Conservation (phyloP, 2,797 vertebrate genomes). For the Novumbra hubbsi region DNA sequence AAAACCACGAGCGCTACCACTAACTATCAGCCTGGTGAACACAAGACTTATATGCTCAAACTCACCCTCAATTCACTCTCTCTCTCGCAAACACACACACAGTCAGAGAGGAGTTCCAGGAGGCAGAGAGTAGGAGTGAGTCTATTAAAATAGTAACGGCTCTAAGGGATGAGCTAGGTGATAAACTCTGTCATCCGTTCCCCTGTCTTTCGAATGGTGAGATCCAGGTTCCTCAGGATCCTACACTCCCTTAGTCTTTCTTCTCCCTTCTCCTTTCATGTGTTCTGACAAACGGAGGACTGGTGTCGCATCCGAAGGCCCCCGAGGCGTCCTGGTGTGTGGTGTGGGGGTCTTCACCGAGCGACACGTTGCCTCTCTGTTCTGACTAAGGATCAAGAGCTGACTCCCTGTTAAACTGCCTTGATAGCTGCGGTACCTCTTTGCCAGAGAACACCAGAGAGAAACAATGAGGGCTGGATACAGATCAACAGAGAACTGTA, state of each 20-base stretch:
- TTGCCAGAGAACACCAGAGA: slow-evolving; percentile 56
- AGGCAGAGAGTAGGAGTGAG: slow-evolving; percentile 20
- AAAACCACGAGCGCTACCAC: slow-evolving; percentile 51
- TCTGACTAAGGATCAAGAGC: slow-evolving; percentile 35
- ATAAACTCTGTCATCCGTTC: slow-evolving; percentile 54
- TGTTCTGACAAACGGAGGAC: slow-evolving; percentile 52
- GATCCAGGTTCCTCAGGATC: slow-evolving; percentile 57
- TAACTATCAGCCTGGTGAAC: slow-evolving; percentile 34
- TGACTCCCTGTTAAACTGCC: slow-evolving; percentile 38
- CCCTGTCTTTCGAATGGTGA: slow-evolving; percentile 44
- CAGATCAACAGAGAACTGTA: slow-evolving; percentile 67
- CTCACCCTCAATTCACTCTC: neutral
- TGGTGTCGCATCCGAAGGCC: slow-evolving; percentile 54
- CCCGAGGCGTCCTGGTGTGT: slow-evolving; percentile 44
- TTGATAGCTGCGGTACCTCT: slow-evolving; percentile 67
- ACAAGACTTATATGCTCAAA: slow-evolving; percentile 1
- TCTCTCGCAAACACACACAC: neutral
- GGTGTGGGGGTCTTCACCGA: slow-evolving; percentile 38
- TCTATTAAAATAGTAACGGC: slow-evolving; percentile 57
- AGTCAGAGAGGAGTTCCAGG: neutral
- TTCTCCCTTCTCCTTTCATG: slow-evolving; percentile 22
- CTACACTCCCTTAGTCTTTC: slow-evolving; percentile 37
- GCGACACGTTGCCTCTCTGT: slow-evolving; percentile 48
- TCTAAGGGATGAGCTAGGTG: slow-evolving; percentile 46
- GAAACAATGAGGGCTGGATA: slow-evolving; percentile 56